phyloP scores from a whole-genome alignment of 2,113 vertebrate species.

The Marcusenius ussheri region DNA sequence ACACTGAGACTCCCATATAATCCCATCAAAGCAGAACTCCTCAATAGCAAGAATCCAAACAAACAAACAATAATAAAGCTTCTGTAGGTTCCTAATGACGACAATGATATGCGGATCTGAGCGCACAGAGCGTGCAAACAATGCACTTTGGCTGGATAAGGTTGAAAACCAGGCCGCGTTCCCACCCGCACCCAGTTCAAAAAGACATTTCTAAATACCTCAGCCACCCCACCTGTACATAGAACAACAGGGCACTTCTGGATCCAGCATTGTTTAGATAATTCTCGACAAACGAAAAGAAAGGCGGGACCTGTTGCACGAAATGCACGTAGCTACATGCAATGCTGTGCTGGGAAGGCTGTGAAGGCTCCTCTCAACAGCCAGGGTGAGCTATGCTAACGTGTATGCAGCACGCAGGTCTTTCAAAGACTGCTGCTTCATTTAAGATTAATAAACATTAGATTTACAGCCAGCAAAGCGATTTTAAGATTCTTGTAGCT shows the following conservation, averaged over 20 bases:
- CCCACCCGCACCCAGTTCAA: conserved; percentile 38
- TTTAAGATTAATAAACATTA: not conserved
- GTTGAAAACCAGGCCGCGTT: conserved; percentile 33
- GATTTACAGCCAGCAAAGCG: not conserved
- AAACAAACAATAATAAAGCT: conserved; percentile 50
- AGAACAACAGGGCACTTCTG: conserved; percentile 58
- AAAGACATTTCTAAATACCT: conserved; percentile 16
- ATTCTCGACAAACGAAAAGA: conserved; percentile 61
- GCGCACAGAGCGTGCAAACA: conserved; percentile 37
- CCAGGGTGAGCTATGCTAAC: not conserved
- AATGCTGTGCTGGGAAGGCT: conserved; percentile 12
- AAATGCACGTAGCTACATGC: conserved; percentile 63
- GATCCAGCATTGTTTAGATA: conserved; percentile 58
- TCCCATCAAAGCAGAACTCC: conserved; percentile 66
- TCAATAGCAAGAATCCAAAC: conserved; percentile 53
- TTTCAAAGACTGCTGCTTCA: not conserved
- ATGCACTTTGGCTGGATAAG: conserved; percentile 22
- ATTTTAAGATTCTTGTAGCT: not conserved
- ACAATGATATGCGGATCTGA: conserved; percentile 36
- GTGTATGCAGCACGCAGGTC: not conserved
- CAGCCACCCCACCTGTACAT: conserved; percentile 44
- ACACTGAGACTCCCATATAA: conserved; percentile 57
- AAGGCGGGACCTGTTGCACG: conserved; percentile 60
- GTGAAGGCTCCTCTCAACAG: not conserved
- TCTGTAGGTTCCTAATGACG: not conserved